These are phyloP conservation scores for Mythimna ferrago DNA, from an alignment of 2,888 invertebrate species.

Conservation along the genomic window DNA sequence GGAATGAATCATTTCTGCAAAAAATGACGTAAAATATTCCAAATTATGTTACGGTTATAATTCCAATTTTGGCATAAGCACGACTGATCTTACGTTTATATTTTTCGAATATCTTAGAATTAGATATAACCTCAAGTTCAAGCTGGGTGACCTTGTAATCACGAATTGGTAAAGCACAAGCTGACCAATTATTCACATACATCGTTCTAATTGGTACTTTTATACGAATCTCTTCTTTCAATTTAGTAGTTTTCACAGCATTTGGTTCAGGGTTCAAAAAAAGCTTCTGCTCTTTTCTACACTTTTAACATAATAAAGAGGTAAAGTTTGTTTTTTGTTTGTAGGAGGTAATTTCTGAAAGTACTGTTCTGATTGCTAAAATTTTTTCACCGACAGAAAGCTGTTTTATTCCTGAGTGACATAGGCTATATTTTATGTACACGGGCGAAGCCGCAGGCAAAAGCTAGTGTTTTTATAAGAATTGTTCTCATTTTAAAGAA, in stretches of 20 bases:
- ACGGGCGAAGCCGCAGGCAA: no score
- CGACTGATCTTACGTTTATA: slow-evolving; percentile 42
- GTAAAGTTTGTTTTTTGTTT: no score
- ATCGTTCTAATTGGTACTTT: neutral
- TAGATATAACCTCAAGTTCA: slow-evolving; percentile 37
- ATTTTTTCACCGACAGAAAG: no score
- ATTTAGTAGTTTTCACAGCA: neutral
- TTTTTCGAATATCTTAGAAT: slow-evolving; percentile 14
- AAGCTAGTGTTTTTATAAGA: no score
- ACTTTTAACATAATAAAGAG: no score
- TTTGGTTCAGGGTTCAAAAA: neutral
- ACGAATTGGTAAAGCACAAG: neutral
- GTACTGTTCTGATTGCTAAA: no score
- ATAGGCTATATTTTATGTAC: no score
- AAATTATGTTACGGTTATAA: slow-evolving; percentile 49
- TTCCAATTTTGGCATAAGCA: slow-evolving; percentile 40
- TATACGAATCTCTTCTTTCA: neutral
- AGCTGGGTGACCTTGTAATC: slow-evolving; percentile 38
- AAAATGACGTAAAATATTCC: slow-evolving; percentile 48
- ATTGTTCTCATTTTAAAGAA: no score
- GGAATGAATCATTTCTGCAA: slow-evolving; percentile 53
- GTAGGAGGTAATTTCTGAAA: no score
- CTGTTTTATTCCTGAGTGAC: no score
- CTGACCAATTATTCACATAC: neutral
- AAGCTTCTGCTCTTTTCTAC: neutral